Base-by-base conservation (phyloP, 1,140 invertebrate species). In the Melitaea cinxia region DNA sequence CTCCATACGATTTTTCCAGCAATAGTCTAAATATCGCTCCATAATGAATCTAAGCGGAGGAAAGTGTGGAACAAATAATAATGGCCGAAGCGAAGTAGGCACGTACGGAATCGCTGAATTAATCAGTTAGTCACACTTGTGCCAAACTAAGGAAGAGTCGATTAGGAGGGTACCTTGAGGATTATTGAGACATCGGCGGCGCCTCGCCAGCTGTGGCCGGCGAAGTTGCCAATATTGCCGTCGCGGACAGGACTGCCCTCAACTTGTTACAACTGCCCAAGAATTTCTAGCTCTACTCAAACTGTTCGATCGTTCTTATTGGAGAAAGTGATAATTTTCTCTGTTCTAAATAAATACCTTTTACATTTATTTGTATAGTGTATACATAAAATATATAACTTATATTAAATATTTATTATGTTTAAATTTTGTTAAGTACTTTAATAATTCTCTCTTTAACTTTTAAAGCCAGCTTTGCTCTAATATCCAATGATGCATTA, bases 61-160 rank as follows among this genome's bases (percentile, higher is more conserved):
- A 77, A 83, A 81, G 76, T 80, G 75, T 75, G 72, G 73, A 62
- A 67, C 73, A 78, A 80, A 83, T 78, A 89, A 82, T 85, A 85
- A 82, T 78, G 67, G 75, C 28, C 72, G 61, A 65, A 75, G 78
- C 81, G 73, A 72, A 78, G 68, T 73, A 67, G 75, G 75, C 85
- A 88, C 85, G 88, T 86, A 85, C 72, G 61, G 62, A 82, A 70
- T 78, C 73, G 71, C 82, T 81, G 85, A 81, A 90, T 90, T 90
- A 88, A 90, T 90, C 88, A 88, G 88, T 89, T 88, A 88, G 84
- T 80, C 84, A 82, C 88, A 90, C 88, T 90, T 90, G 88, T 76
- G 88, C 68, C 80, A 74, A 79, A 87, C 70, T 81, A 79, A 82
- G 83, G 83, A 83, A 81, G 84, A 88, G 83, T 86, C 85, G 85